Base-by-base conservation (phyloP, 2,797 vertebrate genomes). In the Enteromius afrohamiltoni region DNA sequence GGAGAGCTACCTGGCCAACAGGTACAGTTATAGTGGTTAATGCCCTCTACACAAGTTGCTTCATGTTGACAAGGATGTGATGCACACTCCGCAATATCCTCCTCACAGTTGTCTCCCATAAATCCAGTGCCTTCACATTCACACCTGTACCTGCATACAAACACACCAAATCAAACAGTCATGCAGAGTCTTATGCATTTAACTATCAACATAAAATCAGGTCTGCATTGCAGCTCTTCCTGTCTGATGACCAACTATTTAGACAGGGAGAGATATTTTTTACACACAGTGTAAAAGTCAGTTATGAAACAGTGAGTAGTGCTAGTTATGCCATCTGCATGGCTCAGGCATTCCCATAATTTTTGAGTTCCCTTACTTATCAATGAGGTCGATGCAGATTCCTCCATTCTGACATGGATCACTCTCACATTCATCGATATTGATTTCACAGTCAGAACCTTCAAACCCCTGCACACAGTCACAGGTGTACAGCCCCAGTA, bases 91-190 rank as follows among this genome's bases (percentile, higher is more conserved):
- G 93, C 92, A 86, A 98, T 95, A 83, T 99, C 97, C 87, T 93
- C 83, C 76, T 98, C 96, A 26, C 97, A 99, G 88, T 90, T 92
- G 3, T 90, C 70, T 0, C 98, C 98, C 85, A 95, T 92, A 4
- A 95, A 98, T 75, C 98, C 98, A 0, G 96, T 98, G 70, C 94
- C 92, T 1, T 83, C 89, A 90, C 98, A 99, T 93, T 97, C 93
- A 88, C 97, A 99, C 26, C 0, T 85, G 83, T 96, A 98, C 85
- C 97, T 98, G 91, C 34, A 88, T 53, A 85, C 37, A 82, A n/a
- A 80, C 4, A 23, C 26, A 55, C 31, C 3, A 49, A 53, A 49
- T 31, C 6, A 69, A 14, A 23, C 47, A 64, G 29, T 65, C 29
- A 19, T 31, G 16, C 5, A 62, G 7, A 17, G 26, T 64, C 13